phyloP scores from a whole-genome alignment of 1,140 invertebrate species.

The Trichonephila inaurata region DNA sequence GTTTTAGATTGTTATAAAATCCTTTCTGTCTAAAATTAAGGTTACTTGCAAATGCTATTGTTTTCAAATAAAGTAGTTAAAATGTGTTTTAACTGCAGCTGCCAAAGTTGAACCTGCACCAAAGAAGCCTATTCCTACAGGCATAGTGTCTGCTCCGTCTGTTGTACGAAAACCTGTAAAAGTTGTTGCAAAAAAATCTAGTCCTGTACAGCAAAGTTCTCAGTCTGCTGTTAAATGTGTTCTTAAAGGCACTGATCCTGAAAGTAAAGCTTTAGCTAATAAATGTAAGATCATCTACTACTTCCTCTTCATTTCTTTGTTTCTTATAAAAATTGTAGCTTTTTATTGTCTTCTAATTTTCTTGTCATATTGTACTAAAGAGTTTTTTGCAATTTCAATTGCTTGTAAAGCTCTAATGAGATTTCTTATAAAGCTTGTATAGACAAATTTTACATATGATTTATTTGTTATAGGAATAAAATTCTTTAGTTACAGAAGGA shows the following conservation, averaged over 20 bases:
- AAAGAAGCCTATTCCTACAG: constrained; percentile 56
- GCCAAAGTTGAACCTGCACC: constrained; percentile 28
- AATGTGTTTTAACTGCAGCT: constrained; percentile 15
- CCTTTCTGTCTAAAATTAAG: neutral
- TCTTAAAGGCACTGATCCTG: constrained; percentile 66
- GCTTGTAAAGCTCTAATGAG: too few relatives aligned
- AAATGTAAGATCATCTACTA: constrained; percentile 51
- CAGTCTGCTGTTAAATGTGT: constrained; percentile 70
- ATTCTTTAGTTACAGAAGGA: too few relatives aligned
- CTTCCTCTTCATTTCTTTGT: too few relatives aligned
- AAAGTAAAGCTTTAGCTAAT: constrained; percentile 70
- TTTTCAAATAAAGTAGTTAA: neutral
- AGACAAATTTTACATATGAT: too few relatives aligned
- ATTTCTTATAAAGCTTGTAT: too few relatives aligned
- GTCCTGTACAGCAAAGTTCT: constrained; percentile 9
- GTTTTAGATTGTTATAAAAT: neutral
- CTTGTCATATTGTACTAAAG: too few relatives aligned
- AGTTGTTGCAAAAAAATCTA: constrained; percentile 54
- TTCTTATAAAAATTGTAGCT: too few relatives aligned
- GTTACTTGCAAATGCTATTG: too few relatives aligned
- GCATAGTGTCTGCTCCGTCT: constrained; percentile 65
- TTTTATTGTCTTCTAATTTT: too few relatives aligned
- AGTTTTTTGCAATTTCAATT: too few relatives aligned
- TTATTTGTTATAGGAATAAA: too few relatives aligned
- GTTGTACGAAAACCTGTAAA: constrained; percentile 55